Base-by-base conservation (phyloP, 1,140 invertebrate genomes). In the Eubasilissa regina region DNA sequence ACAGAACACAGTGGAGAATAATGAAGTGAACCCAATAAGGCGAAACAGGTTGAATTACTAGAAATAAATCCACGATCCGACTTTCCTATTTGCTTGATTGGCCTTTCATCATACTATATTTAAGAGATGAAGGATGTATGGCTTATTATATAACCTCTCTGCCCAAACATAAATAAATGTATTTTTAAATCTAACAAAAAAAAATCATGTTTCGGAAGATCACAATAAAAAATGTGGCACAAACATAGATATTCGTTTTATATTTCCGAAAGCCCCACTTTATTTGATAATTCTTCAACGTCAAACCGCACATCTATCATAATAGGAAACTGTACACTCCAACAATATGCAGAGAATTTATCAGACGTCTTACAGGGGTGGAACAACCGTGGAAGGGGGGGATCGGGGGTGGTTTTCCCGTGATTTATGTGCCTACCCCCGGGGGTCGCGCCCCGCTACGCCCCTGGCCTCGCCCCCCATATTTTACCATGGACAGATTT, bases 401-500 rank as follows among this genome's bases (percentile, higher is more conserved):
- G 12, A 8, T n/a, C 11, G 75, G 12, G 48, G 60, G 66, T 62
- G 48, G 62, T 21, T 13, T 45, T 35, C 25, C n/a, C 48, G 76
- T 75, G 80, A 81, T 81, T 81, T 81, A 81, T 79, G 60, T 45
- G 48, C 56, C 68, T 48, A 25, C 68, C 64, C 60, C 66, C 64
- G 55, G 70, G 73, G 79, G 79, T 80, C 79, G 74, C 43, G 76
- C 75, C 76, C 76, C 64, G 47, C 64, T 35, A 25, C 44, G 53
- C 47, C 51, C 76, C 62, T 75, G 66, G 66, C 25, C 76, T 45
- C 76, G 76, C 80, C 80, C 77, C 77, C 48, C 74, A 77, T 81
- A 79, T 79, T 79, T 81, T 78, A 81, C 62, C 77, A 79, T 79
- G 80, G 80, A 81, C 80, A 81, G 80, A 81, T 81, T 81, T 81